Conservation (phyloP, 2,797 vertebrate genomes). For the Kryptopterus vitreolus region DNA sequence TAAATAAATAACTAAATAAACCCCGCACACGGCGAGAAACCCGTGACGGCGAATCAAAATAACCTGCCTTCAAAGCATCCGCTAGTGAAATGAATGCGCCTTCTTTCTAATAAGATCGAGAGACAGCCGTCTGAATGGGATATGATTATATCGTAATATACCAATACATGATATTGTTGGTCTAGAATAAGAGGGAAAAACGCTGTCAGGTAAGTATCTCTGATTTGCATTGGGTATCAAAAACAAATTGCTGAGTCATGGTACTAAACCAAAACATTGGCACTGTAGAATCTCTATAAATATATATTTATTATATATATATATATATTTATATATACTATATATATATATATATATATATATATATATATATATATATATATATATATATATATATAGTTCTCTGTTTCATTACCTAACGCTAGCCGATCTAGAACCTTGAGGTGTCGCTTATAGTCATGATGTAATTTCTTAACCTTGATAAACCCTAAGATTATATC, state of each 20-base stretch:
- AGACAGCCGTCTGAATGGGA: neutral
- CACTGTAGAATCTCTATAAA: neutral
- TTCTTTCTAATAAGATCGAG: neutral
- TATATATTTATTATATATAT: too few species aligned
- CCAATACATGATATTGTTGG: too few species aligned
- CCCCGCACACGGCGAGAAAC: neutral
- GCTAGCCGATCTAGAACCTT: neutral
- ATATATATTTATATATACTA: too few species aligned
- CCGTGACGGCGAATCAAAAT: neutral
- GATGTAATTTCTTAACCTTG: neutral
- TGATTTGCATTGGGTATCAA: neutral
- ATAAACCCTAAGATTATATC: too few species aligned
- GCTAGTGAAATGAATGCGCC: neutral
- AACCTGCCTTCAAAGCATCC: neutral
- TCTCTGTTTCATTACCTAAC: neutral
- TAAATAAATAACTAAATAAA: too few species aligned
- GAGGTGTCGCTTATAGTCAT: neutral
- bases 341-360: too few species aligned
- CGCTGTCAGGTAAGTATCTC: neutral
- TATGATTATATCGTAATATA: too few species aligned
- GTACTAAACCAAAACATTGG: neutral
- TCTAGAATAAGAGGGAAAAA: neutral
- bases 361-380: too few species aligned
- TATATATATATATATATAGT: too few species aligned
- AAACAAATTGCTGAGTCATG: conserved; percentile 1